Conservation (phyloP, 2,797 vertebrate genomes). For the Buceros bicornis region DNA sequence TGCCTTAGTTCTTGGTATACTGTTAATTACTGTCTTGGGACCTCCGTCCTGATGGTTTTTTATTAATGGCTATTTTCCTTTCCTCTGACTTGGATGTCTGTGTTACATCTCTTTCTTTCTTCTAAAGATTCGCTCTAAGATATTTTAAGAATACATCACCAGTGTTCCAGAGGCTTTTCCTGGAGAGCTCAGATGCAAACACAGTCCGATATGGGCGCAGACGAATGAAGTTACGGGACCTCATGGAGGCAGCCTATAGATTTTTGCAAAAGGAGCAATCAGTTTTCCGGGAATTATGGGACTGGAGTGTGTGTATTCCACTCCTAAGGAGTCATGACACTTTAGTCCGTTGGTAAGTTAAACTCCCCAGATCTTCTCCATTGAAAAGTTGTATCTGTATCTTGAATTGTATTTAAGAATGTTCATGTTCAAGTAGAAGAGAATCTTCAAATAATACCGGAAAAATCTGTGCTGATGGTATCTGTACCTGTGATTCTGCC, state of each 20-base stretch:
- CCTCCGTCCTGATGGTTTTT: background rate
- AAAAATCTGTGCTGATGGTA: rapidly evolving
- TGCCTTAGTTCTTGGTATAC: background rate
- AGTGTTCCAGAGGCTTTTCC: constrained; percentile 95
- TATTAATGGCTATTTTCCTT: background rate
- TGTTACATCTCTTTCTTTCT: background rate
- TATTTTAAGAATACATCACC: constrained; percentile 92
- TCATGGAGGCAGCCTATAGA: constrained; percentile 94
- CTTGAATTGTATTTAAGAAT: background rate
- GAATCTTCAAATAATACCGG: background rate
- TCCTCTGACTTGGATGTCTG: background rate
- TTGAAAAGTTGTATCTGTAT: background rate
- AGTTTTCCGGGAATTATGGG: constrained; percentile 91
- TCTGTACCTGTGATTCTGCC: background rate
- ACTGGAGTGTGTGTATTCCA: constrained; percentile 97
- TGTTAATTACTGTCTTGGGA: rapidly evolving
- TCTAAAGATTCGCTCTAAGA: constrained; percentile 89
- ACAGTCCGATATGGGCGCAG: constrained; percentile 91
- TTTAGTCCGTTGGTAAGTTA: constrained; percentile 91
- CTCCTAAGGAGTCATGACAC: constrained; percentile 94
- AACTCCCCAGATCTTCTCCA: background rate
- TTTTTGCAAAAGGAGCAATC: constrained; percentile 91
- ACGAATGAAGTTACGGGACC: constrained; percentile 96
- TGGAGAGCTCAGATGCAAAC: constrained; percentile 92
- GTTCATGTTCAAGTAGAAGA: background rate